These are phyloP conservation scores for Meloidogyne floridensis DNA, from an alignment of 1,140 invertebrate species.

Conservation along the genomic window DNA sequence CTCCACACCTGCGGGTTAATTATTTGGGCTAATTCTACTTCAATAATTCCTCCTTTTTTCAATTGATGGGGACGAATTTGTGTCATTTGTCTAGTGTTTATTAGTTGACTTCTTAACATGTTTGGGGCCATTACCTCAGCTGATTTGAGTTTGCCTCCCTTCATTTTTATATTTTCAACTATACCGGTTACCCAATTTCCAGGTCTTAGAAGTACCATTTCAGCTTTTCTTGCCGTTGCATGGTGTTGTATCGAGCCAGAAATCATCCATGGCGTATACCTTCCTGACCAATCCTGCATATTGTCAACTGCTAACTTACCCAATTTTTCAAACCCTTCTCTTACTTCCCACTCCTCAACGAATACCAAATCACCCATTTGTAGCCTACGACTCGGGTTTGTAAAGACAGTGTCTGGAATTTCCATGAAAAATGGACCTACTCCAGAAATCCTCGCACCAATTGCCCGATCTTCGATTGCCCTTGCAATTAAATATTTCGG, in stretches of 20 bases:
- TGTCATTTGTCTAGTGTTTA: conserved; percentile 3
- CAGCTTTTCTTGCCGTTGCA: background rate
- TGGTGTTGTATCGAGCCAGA: background rate
- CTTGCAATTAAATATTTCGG: no score
- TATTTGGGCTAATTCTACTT: background rate
- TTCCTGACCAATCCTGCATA: background rate
- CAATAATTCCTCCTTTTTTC: background rate
- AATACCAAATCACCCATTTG: conserved; percentile 10
- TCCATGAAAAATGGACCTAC: conserved; percentile 7
- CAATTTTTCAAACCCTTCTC: background rate
- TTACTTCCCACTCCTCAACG: background rate
- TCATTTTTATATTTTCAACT: background rate
- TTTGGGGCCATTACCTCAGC: background rate
- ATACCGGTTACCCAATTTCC: background rate
- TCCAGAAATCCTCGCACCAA: background rate
- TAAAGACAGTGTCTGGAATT: background rate
- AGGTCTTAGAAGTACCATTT: background rate
- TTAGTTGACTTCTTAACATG: background rate
- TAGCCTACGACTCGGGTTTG: background rate
- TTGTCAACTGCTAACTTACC: background rate
- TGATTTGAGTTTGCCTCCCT: background rate
- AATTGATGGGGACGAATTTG: background rate
- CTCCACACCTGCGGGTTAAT: background rate
- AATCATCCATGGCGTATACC: background rate
- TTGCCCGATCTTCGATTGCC: no score